Evolutionary conservation across 2,888 invertebrate species (phyloP), one percentile per base, ranked within the genome.

Genomic region (Bimastos eiseni): DNA sequence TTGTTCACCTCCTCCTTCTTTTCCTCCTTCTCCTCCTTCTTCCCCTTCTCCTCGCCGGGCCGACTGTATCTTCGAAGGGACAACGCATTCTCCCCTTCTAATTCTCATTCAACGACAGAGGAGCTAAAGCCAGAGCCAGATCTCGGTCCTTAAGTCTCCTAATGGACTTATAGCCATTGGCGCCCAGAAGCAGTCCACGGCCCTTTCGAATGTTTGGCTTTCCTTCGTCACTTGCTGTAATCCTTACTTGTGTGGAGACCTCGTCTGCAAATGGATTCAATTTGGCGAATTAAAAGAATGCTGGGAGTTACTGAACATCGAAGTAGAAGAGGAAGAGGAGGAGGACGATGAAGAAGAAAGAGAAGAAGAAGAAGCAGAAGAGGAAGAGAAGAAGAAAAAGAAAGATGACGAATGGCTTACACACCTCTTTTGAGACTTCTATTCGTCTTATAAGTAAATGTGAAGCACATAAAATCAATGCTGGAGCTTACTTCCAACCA

Each of bases 271-370:
- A 5, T 70, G 49, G n/a, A 70, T 70, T 30, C 70, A n/a, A 70
- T 70, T n/a, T n/a, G n/a, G 70, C 70, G 70, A 70, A n/a, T 70
- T 70, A 70, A n/a, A 30, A 70, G n/a, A 70, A 70, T 70, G 70
- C 70, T 70, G 21, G 15, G n/a, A n/a, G 49, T 49, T 49, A 21
- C 49, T 24, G 49, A 49, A 49, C 49, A 24, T 49, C 17, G 41
- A 41, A 41, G 41, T 17, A 41, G 41, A 13, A 41, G 41, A 41
- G 13, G 41, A 41, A 38, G 38, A 38, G 13, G 38, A 13, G 13
- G 38, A 38, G 5, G 38, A 13, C 5, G 38, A 38, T 44, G 44
- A 15, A 44, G 44, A 44, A 44, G 44, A 15, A 44, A 2, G 17
- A 11, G 44, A 2, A 19, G 38, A 38, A 38, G 38, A 13, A 38